These are phyloP conservation scores for Picathartes gymnocephalus DNA, from an alignment of 2,113 vertebrate species.

Conservation along the genomic window DNA sequence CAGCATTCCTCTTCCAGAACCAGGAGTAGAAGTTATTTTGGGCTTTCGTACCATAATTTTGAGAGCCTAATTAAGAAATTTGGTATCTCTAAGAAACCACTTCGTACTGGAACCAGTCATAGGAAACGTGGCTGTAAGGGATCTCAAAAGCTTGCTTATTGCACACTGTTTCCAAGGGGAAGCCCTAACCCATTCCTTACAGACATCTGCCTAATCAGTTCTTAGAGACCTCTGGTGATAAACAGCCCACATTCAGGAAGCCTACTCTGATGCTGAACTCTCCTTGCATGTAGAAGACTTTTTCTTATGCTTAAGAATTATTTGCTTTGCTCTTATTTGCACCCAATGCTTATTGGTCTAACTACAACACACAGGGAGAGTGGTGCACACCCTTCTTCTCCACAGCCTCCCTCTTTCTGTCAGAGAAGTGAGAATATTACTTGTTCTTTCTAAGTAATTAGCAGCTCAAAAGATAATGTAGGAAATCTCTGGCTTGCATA, in stretches of 20 bases:
- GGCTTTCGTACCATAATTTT: not conserved
- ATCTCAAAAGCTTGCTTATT: not conserved
- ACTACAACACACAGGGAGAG: not conserved
- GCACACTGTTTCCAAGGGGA: rapidly evolving
- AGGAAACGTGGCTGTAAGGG: not conserved
- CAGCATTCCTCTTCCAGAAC: not conserved
- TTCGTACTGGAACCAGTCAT: not conserved
- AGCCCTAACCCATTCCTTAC: not conserved
- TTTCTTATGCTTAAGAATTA: not conserved
- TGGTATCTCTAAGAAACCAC: not conserved
- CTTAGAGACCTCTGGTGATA: not conserved
- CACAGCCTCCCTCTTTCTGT: not conserved
- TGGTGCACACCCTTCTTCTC: not conserved
- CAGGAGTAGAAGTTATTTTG: not conserved
- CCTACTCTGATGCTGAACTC: not conserved
- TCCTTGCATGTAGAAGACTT: not conserved
- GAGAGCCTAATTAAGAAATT: not conserved
- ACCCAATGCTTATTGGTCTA: not conserved
- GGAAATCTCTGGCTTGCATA: not conserved
- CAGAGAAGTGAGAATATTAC: not conserved
- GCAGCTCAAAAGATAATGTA: not conserved
- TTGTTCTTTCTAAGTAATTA: not conserved
- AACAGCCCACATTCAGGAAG: not conserved
- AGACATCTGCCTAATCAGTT: not conserved
- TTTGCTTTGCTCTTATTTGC: not conserved